Percentiles rank a stretch among this genome's conserved stretches.
Evolutionary conservation across 2,888 invertebrate genomes (phyloP).

Genomic region (Ferrisia virgata): DNA sequence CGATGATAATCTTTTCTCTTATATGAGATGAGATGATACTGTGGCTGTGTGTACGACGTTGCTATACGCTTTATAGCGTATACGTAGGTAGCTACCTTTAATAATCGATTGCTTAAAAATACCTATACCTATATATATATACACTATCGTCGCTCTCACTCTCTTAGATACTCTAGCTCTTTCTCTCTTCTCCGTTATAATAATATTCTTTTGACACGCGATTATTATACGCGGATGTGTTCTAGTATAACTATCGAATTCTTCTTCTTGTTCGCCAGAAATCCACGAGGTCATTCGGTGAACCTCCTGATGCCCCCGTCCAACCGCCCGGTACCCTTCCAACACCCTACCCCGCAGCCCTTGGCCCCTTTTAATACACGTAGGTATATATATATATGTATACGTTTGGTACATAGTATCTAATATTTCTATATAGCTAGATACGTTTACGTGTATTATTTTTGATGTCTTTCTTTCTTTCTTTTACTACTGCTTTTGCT

Average conservation of each 20-base stretch:
- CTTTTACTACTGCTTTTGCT: background rate
- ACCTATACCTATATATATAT: too few relatives aligned
- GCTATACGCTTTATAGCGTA: too few relatives aligned
- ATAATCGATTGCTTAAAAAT: constrained; percentile 8
- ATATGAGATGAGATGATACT: too few relatives aligned
- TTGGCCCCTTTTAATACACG: too few relatives aligned
- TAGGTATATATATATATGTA: background rate
- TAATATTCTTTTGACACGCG: constrained; percentile 21
- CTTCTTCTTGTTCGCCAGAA: background rate
- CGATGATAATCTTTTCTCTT: too few relatives aligned
- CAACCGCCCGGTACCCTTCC: too few relatives aligned
- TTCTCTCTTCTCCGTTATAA: background rate
- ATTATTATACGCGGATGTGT: constrained; percentile 1
- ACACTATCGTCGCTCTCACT: too few relatives aligned
- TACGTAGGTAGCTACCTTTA: too few relatives aligned
- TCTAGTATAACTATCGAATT: background rate
- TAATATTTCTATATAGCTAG: too few relatives aligned
- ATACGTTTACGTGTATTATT: background rate
- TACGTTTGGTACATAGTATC: too few relatives aligned
- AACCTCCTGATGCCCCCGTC: background rate
- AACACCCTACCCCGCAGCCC: too few relatives aligned
- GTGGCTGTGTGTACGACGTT: too few relatives aligned
- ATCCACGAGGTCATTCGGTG: background rate
- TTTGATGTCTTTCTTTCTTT: background rate
- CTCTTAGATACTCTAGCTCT: background rate